Base-by-base conservation (phyloP, 2,797 vertebrate genomes). In the Gymnoscopelus braueri region DNA sequence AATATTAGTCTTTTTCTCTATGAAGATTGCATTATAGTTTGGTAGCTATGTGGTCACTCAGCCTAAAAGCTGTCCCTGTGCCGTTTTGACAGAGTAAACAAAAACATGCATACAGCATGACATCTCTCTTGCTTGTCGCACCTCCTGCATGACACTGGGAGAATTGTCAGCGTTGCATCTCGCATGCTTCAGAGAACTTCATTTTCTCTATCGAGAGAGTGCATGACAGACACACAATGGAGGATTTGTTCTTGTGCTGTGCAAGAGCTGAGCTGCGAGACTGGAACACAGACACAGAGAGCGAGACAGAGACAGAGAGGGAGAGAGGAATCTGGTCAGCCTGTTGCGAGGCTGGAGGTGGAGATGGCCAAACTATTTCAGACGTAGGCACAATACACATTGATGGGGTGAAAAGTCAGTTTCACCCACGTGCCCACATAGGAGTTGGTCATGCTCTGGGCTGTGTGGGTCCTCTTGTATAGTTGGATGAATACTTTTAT, bases 221-320 rank as follows among this genome's bases (percentile, higher is more conserved):
- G 73, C 67, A 72, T 72, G 39, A 44, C 75, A 67, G 67, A 76
- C 14, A 63, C 39, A 88, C 87, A 91, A 89, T 82, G 81, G 82
- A 68, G 75, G 79, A 68, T 83, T 85, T 91, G 83, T 90, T 88
- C 71, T 19, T 72, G 65, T 81, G 74, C 70, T 71, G 74, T 69
- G 26, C 39, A 65, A 73, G 72, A 78, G 67, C 32, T 70, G 14
- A 69, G 57, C 39, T 66, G 39, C 67, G 67, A 54, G 63, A 77
- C 68, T 83, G 63, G 75, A 67, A 70, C 65, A 77, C 74, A 80
- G 69, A 66, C 82, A 72, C 81, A 72, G 74, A 75, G 35, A 32
- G 39, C 8, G 39, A 44, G 2, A 70, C 63, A 77, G 72, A 80
- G 67, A 63, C 80, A 72, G 39, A 44, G 72, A 74, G 19, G 19